phyloP scores from a whole-genome alignment of 2,797 vertebrate species.

The Dipus sagitta region DNA sequence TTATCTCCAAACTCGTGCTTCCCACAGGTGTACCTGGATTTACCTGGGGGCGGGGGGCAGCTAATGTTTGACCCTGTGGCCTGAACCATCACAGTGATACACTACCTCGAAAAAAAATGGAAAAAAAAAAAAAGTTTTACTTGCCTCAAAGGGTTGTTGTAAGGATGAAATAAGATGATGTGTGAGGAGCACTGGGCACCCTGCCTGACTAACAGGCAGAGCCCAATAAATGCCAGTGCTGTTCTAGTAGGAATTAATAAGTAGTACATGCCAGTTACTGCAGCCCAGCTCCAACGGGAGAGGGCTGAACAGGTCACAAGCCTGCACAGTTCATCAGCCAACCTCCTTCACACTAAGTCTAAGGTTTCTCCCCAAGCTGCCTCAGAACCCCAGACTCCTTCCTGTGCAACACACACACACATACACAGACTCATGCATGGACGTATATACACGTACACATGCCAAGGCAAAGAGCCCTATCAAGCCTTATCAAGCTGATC shows the following conservation, averaged over 20 bases:
- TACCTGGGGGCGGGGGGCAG: not conserved
- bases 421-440: not conserved
- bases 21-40: not conserved
- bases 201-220: not conserved
- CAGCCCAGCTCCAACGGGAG: not conserved
- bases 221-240: not conserved
- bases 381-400: not conserved
- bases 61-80: not conserved
- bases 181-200: not conserved
- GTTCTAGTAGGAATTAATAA: not conserved
- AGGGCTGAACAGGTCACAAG: not conserved
- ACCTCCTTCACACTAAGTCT: not conserved
- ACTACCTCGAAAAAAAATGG: too few relatives aligned
- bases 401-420: not conserved
- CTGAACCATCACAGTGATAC: not conserved
- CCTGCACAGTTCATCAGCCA: not conserved
- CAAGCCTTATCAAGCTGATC: not conserved
- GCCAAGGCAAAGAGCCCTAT: not conserved
- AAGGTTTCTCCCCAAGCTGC: conserved; percentile 17
- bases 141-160: too few relatives aligned
- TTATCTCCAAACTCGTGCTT: not conserved
- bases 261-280: not conserved
- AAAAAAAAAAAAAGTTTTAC: too few relatives aligned
- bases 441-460: not conserved
- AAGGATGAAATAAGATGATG: too few relatives aligned